A percentile compares a stretch with the other conserved stretches of the same genome.
Conservation (phyloP, 2,797 vertebrate genomes). For the Alauda arvensis region DNA sequence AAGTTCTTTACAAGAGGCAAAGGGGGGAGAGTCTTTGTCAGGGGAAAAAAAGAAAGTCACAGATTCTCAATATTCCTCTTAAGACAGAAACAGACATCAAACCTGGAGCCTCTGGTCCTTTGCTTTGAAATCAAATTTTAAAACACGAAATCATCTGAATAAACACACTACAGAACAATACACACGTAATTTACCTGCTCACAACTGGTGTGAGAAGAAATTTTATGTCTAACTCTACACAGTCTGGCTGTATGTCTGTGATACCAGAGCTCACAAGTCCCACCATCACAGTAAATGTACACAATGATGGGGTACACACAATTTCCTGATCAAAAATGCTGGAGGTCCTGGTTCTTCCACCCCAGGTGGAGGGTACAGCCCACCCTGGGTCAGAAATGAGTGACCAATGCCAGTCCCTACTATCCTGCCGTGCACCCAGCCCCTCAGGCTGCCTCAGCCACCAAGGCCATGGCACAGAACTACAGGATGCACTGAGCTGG, state of each 20-base stretch:
- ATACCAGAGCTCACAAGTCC: background rate
- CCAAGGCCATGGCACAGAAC: background rate
- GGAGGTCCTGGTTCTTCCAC: background rate
- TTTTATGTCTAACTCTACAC: background rate
- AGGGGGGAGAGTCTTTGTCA: accelerated
- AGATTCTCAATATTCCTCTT: background rate
- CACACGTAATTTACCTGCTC: background rate
- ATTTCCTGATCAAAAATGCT: background rate
- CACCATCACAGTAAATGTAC: background rate
- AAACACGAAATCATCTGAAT: background rate
- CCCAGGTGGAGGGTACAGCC: background rate
- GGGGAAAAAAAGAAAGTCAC: background rate
- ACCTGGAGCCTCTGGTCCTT: background rate
- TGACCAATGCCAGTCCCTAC: accelerated
- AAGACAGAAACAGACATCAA: background rate
- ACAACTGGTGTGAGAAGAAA: background rate
- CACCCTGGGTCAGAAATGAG: background rate
- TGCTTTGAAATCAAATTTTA: background rate
- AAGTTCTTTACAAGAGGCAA: background rate
- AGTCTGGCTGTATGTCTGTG: background rate
- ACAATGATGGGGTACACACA: accelerated
- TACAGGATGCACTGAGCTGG: background rate
- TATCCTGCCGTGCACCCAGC: background rate
- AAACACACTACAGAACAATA: background rate
- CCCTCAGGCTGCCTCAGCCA: accelerated